Percentiles rank a stretch among this genome's conserved stretches.
Evolutionary conservation across 1,140 invertebrate species (phyloP).

Genomic region (Grapholita molesta): DNA sequence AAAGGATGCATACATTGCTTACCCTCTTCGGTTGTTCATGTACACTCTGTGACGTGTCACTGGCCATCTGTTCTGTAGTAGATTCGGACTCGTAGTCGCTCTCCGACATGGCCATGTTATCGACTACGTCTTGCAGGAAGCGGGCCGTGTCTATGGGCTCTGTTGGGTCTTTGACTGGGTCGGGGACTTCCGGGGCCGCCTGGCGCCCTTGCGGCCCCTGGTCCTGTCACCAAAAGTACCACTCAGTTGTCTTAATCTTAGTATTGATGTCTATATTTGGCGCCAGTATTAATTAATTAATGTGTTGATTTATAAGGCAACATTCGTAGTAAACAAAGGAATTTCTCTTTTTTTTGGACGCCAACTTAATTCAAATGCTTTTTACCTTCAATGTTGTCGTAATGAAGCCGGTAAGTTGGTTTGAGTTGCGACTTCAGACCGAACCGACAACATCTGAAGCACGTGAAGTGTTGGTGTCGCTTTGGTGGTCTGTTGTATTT

Average conservation of each 20-base stretch:
- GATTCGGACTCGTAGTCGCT: constrained; percentile 8
- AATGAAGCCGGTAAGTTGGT: too few relatives aligned
- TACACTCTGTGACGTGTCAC: neutral
- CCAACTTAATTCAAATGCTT: too few relatives aligned
- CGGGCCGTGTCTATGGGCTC: neutral
- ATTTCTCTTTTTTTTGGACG: too few relatives aligned
- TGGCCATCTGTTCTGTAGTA: neutral
- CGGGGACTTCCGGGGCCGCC: neutral
- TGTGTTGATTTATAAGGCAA: too few relatives aligned
- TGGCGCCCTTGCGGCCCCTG: neutral
- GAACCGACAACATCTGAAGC: too few relatives aligned
- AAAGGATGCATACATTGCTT: neutral
- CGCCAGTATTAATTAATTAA: too few relatives aligned
- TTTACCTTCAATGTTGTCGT: too few relatives aligned
- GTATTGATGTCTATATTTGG: too few relatives aligned
- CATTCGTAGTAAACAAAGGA: too few relatives aligned
- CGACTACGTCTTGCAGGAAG: constrained; percentile 1
- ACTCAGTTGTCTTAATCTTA: neutral
- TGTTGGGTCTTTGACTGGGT: neutral
- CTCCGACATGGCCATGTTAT: neutral
- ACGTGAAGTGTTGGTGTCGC: too few relatives aligned
- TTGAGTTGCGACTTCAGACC: too few relatives aligned
- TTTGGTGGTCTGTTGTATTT: too few relatives aligned
- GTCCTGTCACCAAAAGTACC: constrained; percentile 10
- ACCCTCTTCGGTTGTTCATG: neutral